Base-by-base conservation (phyloP, 2,888 invertebrate species). In the Periphyllus acericola region DNA sequence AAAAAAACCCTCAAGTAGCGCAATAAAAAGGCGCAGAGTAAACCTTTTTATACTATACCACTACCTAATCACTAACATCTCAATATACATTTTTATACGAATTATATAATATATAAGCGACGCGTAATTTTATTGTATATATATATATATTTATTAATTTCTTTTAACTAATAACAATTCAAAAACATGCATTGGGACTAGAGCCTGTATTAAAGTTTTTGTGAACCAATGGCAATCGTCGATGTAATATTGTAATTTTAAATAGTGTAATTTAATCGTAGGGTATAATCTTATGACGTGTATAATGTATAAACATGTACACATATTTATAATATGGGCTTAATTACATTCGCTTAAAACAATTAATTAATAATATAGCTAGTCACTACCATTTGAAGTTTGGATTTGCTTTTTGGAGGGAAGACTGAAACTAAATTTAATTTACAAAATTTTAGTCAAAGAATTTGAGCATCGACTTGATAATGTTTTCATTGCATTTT, bases 381-480 rank as follows among this genome's bases (percentile, higher is more conserved):
- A 82, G 71, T 85, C 52, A 78, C 84, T 85, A 85, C 78, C 78
- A 68, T 68, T 78, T 32, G 68, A 87, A 87, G 66, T 74, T 74
- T 74, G 72, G n/a, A 60, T 78, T 75, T 72, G 1, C 3, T n/a
- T 68, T 36, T 68, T 46, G 72, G 74, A 74, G 87, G 87, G 87
- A 87, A 87, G 87, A 87, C 87, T 87, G 87, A 74, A 74, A 80
- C 87, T 87, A 81, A 80, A 74, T 80, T 52, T 85, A 40, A 74
- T 87, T 55, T 75, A 87, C 52, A 86, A 86, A 81, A 79, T 72
- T 72, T 79, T 75, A 80, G 74, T 81, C 87, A 87, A 81, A 87
- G 87, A 87, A 87, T 81, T 86, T 87, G 87, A 87, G 87, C 87
- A 87, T 87, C 87, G 74, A 87, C 87, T 87, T 87, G 60, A 81